A percentile compares a stretch with the other conserved stretches of the same genome.
Evolutionary conservation across 2,888 invertebrate species (phyloP).

Genomic region (Girardia tigrina): DNA sequence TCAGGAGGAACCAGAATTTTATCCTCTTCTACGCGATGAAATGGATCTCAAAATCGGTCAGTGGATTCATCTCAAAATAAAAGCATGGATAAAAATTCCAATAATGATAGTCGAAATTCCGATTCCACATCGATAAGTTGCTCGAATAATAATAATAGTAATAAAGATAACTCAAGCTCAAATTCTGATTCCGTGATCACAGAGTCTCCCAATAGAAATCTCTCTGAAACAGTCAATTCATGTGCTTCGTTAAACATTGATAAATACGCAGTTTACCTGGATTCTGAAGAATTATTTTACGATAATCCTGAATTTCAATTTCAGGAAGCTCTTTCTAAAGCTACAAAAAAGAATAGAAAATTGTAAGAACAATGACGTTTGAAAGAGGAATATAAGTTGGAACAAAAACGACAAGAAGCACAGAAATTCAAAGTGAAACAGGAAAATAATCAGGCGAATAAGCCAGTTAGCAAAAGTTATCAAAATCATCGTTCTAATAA

Average conservation of each 20-base stretch:
- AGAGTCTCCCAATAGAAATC: not conserved
- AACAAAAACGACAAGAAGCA: not conserved
- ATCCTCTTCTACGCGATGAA: too few species aligned
- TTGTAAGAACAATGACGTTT: slow-evolving; percentile 27
- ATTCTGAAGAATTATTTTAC: slow-evolving; percentile 32
- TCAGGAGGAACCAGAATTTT: not conserved
- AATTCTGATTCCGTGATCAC: not conserved
- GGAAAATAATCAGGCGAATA: not conserved
- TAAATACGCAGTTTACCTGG: slow-evolving; percentile 34
- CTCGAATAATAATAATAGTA: slow-evolving; percentile 5
- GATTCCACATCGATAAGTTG: not conserved
- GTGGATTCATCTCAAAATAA: slow-evolving; percentile 3
- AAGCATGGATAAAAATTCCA: not conserved
- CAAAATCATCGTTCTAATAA: not conserved
- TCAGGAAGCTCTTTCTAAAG: slow-evolving; percentile 33
- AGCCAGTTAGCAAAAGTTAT: not conserved
- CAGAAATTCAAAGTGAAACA: not conserved
- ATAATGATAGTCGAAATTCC: not conserved
- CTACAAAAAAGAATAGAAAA: slow-evolving; percentile 24
- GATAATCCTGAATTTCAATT: slow-evolving; percentile 34
- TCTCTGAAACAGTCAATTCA: not conserved
- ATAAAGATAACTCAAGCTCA: not conserved
- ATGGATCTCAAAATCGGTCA: not conserved
- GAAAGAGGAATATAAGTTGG: not conserved
- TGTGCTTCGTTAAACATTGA: slow-evolving; percentile 21